phyloP scores from a whole-genome alignment of 2,113 vertebrate genomes.

The Megaptera novaeangliae region DNA sequence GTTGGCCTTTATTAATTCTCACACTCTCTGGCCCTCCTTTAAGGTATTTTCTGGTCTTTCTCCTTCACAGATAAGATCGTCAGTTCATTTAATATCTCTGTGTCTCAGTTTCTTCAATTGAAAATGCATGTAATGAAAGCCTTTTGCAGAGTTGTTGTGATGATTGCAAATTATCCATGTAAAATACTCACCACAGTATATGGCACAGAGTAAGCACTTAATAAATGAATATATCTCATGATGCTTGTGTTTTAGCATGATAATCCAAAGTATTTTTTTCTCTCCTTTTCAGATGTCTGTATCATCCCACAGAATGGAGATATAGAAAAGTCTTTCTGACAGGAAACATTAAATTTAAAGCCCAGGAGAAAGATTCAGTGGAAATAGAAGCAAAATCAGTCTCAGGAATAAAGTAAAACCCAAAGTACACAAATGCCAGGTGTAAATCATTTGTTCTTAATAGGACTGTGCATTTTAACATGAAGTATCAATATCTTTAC shows the following conservation, averaged over 20 bases:
- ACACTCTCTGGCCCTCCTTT: not conserved
- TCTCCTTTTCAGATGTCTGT: not conserved
- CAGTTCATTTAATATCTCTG: not conserved
- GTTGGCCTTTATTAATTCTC: not conserved
- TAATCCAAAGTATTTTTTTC: not conserved
- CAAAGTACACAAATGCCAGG: not conserved
- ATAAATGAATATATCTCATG: not conserved
- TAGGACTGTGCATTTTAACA: not conserved
- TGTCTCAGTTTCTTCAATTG: not conserved
- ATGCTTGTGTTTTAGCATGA: not conserved
- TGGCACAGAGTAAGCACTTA: not conserved
- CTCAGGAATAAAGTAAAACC: slow-evolving; percentile 17
- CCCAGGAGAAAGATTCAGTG: not conserved
- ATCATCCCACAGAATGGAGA: not conserved
- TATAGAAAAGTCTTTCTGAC: slow-evolving; percentile 5
- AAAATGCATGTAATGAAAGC: not conserved
- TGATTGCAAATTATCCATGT: not conserved
- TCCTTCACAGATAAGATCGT: not conserved
- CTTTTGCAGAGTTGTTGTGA: not conserved
- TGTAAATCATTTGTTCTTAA: not conserved
- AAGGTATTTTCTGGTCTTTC: not conserved
- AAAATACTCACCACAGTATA: not conserved
- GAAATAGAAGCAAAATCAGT: not conserved
- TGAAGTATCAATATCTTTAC: not conserved
- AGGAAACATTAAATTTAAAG: slow-evolving; percentile 28